Percentiles rank a stretch among this genome's conserved stretches.
Evolutionary conservation across 1,140 invertebrate genomes (phyloP).

Genomic region (Nasonia vitripennis): DNA sequence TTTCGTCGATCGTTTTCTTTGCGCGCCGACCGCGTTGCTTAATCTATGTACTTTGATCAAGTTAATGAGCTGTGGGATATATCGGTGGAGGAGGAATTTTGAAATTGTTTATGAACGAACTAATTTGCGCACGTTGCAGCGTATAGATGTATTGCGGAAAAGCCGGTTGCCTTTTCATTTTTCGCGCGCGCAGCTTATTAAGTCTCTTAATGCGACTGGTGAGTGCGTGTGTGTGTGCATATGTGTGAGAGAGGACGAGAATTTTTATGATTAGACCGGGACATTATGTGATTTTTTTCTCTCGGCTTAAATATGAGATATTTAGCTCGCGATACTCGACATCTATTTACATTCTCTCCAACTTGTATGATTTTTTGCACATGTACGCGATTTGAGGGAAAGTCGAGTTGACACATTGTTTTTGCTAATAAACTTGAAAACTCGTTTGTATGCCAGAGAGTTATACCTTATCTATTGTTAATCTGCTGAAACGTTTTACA

Average conservation of each 20-base stretch:
- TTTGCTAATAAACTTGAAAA: neutral
- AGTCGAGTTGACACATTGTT: neutral
- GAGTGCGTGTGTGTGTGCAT: too few species aligned
- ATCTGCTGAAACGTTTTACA: too few species aligned
- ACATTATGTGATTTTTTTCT: neutral
- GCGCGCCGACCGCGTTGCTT: neutral
- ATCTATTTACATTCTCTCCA: neutral
- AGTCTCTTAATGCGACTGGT: neutral
- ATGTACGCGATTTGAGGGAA: too few species aligned
- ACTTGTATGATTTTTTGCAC: too few species aligned
- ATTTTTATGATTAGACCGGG: neutral
- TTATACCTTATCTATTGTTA: too few species aligned
- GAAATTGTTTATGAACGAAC: constrained; percentile 20
- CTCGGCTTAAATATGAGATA: neutral
- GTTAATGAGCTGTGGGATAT: constrained; percentile 6
- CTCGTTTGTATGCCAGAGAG: too few species aligned
- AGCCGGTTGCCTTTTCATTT: constrained; percentile 18
- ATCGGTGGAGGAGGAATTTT: neutral
- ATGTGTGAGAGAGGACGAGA: too few species aligned
- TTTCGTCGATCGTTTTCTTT: constrained; percentile 1
- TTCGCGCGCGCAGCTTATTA: neutral
- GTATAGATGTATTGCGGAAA: neutral
- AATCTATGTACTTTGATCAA: neutral
- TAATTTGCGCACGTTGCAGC: neutral
- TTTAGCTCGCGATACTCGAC: neutral